Evolutionary conservation across 2,888 invertebrate genomes (phyloP).

Genomic region (Epistrophe eligans): DNA sequence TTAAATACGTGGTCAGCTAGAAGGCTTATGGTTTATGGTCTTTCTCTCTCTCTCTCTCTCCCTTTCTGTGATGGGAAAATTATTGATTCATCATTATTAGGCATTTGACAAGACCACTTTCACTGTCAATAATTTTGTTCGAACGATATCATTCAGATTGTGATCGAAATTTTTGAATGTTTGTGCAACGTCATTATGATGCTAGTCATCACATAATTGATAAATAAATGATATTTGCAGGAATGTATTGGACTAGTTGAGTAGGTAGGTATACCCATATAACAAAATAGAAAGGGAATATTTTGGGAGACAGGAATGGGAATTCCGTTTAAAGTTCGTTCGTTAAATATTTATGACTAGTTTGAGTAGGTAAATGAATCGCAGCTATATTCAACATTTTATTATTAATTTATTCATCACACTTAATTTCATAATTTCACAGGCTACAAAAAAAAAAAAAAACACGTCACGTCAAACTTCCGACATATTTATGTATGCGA

Average conservation of each 20-base stretch:
- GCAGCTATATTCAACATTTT: background rate
- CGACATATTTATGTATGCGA: background rate
- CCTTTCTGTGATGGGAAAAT: conserved; percentile 67
- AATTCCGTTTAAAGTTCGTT: too few species aligned
- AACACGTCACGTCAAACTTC: conserved; percentile 47
- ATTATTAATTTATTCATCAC: conserved; percentile 4
- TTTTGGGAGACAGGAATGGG: too few species aligned
- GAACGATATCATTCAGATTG: conserved; percentile 3
- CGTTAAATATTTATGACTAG: background rate
- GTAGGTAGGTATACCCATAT: too few species aligned
- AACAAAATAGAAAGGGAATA: background rate
- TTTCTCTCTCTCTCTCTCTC: too few species aligned
- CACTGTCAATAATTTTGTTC: conserved; percentile 48
- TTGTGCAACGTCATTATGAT: conserved; percentile 57
- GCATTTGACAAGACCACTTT: conserved; percentile 70
- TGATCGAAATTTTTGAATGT: conserved; percentile 32
- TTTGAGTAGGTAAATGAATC: background rate
- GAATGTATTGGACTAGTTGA: too few species aligned
- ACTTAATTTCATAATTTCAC: conserved; percentile 13
- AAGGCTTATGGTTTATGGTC: conserved; percentile 58
- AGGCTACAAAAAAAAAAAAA: conserved; percentile 4
- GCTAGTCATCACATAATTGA: conserved; percentile 36
- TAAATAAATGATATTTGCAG: conserved; percentile 5
- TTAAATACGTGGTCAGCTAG: conserved; percentile 71
- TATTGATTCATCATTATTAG: conserved; percentile 68